A percentile compares a stretch with the other conserved stretches of the same genome.
These are phyloP conservation scores for Chlamydotis undulata DNA, from an alignment of 2,113 vertebrate species.

Conservation along the genomic window DNA sequence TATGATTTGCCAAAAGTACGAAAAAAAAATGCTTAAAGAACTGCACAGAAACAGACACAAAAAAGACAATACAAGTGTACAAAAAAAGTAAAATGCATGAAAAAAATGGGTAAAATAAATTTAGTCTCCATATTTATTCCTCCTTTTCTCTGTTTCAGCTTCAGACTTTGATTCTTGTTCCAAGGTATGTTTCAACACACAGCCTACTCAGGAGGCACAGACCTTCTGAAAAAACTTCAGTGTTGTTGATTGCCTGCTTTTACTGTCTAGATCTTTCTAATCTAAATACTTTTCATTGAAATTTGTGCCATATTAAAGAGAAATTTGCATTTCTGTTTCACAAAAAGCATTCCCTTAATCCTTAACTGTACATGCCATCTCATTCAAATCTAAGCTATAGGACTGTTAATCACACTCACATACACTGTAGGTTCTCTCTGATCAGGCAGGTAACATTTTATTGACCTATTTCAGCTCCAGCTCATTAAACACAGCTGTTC, in stretches of 20 bases:
- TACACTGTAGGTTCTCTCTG: not conserved
- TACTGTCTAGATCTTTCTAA: not conserved
- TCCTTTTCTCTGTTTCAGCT: not conserved
- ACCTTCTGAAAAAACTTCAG: not conserved
- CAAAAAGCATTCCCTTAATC: not conserved
- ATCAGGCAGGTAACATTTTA: slow-evolving; percentile 25
- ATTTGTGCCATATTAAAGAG: not conserved
- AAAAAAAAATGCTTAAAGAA: not conserved
- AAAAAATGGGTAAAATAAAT: not conserved
- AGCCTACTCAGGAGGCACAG: not conserved
- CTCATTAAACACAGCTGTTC: slow-evolving; percentile 26
- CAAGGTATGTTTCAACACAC: not conserved
- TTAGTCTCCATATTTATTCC: not conserved
- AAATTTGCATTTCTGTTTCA: not conserved
- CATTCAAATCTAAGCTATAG: not conserved
- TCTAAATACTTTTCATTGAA: not conserved
- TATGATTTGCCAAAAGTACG: not conserved
- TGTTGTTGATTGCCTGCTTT: not conserved
- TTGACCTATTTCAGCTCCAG: slow-evolving; percentile 15
- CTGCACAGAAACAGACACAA: not conserved
- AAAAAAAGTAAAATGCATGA: not conserved
- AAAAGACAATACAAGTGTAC: not conserved
- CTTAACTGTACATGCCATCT: not conserved
- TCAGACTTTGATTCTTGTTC: not conserved
- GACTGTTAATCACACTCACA: not conserved